phyloP scores from a whole-genome alignment of 1,140 invertebrate genomes.

The Ceratina australensis region DNA sequence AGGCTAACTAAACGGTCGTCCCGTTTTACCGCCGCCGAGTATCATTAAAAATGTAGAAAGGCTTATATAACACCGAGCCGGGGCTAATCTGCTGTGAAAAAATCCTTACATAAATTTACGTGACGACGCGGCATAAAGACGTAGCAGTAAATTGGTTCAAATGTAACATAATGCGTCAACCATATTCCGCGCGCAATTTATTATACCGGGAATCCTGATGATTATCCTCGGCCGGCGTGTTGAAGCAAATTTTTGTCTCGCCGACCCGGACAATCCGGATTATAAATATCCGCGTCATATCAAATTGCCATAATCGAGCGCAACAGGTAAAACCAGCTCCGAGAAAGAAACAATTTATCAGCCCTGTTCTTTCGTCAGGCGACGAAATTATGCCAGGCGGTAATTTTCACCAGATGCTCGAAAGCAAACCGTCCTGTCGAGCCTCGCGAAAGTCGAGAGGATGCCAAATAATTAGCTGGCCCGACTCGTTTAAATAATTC shows the following conservation, averaged over 20 bases:
- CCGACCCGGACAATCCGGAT: neutral
- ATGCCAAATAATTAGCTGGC: constrained; percentile 37
- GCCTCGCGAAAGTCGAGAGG: constrained; percentile 26
- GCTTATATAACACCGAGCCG: too few species aligned
- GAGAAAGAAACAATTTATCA: neutral
- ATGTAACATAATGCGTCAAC: too few species aligned
- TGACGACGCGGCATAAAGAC: too few species aligned
- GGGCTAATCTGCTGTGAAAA: too few species aligned
- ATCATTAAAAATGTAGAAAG: too few species aligned
- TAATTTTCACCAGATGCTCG: constrained; percentile 28
- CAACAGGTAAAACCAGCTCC: too few species aligned
- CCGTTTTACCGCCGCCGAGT: neutral
- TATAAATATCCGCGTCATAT: constrained; percentile 1
- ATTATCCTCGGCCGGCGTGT: too few species aligned
- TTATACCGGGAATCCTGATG: too few species aligned
- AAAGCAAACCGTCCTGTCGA: constrained; percentile 14
- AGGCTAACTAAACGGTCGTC: neutral
- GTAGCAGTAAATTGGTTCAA: too few species aligned
- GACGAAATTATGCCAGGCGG: constrained; percentile 29
- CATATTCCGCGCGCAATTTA: too few species aligned
- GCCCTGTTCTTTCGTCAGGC: neutral
- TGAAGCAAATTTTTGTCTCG: neutral
- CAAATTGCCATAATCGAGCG: neutral
- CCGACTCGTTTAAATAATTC: constrained; percentile 58
- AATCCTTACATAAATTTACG: too few species aligned